Evolutionary conservation across 2,888 invertebrate species (phyloP), one percentile per base, ranked within the genome.

Genomic region (Spisula solida): DNA sequence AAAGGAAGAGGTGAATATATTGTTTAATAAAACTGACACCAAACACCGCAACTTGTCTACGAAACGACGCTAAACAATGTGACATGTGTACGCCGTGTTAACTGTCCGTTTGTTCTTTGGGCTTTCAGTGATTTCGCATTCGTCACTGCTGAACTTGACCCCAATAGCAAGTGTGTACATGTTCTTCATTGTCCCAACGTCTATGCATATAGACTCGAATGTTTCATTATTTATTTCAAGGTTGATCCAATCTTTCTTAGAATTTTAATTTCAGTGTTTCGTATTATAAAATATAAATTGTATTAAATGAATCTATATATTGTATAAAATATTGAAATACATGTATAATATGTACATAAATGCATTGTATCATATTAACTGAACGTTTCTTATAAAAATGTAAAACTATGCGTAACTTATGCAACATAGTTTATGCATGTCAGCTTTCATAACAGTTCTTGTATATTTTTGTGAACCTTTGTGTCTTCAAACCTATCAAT

Each of bases 391-490:
- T 66, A 66, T 66, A 66, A 66, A 66, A 0, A 66, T 66, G 60
- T 66, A 25, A 20, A 25, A 10, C n/a, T 0, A n/a, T 66, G 60
- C 0, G n/a, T 25, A 25, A 25, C 20, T 66, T 66, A 66, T 66
- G 60, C 60, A 66, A 66, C 60, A 56, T 25, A 12, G 51, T 51
- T 51, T 14, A 16, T 51, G 51, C 51, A 51, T 25, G 25, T 66
- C 60, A 10, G 60, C 25, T 25, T 25, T 66, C 25, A 25, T n/a
- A 66, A 25, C 60, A 25, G 25, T 25, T 66, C n/a, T 25, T 25
- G 60, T 66, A 66, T 66, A 66, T 66, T 66, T 60, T 66, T 66
- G n/a, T 66, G 25, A 66, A 66, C 60, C 60, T 66, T 25, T 25
- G 60, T 66, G 60, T 66, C 60, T 66, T 66, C 60, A 66, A 66